phyloP scores from a whole-genome alignment of 1,140 invertebrate species.

The Paracyclopina nana region DNA sequence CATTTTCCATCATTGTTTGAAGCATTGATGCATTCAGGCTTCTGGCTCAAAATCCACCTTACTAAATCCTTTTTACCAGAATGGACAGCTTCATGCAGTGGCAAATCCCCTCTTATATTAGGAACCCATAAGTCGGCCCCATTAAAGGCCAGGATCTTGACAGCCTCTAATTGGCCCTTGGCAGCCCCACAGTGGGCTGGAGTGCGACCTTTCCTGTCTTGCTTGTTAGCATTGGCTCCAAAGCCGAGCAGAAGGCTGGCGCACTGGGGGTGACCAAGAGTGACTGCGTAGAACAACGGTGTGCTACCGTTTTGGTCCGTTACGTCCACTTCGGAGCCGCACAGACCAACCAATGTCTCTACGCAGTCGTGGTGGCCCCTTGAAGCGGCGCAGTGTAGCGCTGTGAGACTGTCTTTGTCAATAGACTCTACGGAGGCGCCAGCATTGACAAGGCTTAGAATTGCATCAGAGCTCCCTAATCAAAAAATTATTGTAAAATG shows the following conservation, averaged over 20 bases:
- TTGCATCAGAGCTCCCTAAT: constrained; percentile 58
- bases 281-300: constrained; percentile 85
- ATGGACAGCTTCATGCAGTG: constrained; percentile 80
- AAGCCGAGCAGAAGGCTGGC: constrained; percentile 67
- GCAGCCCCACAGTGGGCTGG: constrained; percentile 71
- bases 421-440: constrained; percentile 51
- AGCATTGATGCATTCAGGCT: constrained; percentile 54
- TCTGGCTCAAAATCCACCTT: constrained; percentile 55
- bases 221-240: constrained; percentile 70
- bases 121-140: constrained; percentile 76
- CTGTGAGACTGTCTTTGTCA: constrained; percentile 49
- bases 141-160: constrained; percentile 51
- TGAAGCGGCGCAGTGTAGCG: constrained; percentile 74
- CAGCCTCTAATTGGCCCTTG: constrained; percentile 73
- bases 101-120: constrained; percentile 72
- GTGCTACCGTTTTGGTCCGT: constrained; percentile 75
- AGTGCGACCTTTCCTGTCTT: constrained; percentile 57
- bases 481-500: too few species aligned
- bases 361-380: constrained; percentile 80
- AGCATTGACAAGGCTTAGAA: constrained; percentile 61
- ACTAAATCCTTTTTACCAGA: constrained; percentile 69
- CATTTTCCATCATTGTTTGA: constrained; percentile 80
- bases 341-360: constrained; percentile 68
- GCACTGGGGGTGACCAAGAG: constrained; percentile 79
- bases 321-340: constrained; percentile 61